Evolutionary conservation across 2,113 vertebrate species (phyloP).

Genomic region (Rhynchopsitta pachyrhyncha): DNA sequence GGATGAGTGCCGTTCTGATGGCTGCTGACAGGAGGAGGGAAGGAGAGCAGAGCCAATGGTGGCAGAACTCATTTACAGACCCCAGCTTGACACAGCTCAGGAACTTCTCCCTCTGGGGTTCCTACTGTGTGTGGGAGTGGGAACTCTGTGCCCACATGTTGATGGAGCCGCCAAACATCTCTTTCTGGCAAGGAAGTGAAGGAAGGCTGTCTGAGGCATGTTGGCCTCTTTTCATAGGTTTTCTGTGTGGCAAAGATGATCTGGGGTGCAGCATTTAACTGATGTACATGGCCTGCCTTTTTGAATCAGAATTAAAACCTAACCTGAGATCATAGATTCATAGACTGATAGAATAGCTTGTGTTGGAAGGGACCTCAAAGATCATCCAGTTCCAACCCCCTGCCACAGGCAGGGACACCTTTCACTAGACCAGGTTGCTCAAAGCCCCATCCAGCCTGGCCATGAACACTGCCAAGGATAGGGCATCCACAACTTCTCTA

Average conservation of each 20-base stretch:
- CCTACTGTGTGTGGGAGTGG: background rate
- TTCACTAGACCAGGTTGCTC: background rate
- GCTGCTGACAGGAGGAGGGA: background rate
- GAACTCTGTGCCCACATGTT: background rate
- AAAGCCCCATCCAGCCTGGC: background rate
- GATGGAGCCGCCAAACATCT: background rate
- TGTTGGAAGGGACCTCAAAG: background rate
- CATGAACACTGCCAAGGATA: background rate
- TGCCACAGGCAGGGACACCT: background rate
- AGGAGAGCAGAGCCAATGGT: background rate
- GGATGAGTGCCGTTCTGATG: background rate
- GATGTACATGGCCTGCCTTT: background rate
- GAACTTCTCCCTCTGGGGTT: background rate
- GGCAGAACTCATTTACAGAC: background rate
- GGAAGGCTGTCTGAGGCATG: background rate
- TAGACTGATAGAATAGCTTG: background rate
- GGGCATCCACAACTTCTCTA: background rate
- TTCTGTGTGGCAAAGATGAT: background rate
- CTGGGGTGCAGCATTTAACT: background rate
- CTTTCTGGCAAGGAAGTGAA: background rate
- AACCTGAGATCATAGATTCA: background rate
- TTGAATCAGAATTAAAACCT: background rate
- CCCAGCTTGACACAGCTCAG: background rate
- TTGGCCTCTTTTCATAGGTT: background rate
- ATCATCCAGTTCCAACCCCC: background rate